Percentiles rank a stretch among this genome's conserved stretches.
phyloP scores from a whole-genome alignment of 2,888 invertebrate species.

The Escarpia spicata region DNA sequence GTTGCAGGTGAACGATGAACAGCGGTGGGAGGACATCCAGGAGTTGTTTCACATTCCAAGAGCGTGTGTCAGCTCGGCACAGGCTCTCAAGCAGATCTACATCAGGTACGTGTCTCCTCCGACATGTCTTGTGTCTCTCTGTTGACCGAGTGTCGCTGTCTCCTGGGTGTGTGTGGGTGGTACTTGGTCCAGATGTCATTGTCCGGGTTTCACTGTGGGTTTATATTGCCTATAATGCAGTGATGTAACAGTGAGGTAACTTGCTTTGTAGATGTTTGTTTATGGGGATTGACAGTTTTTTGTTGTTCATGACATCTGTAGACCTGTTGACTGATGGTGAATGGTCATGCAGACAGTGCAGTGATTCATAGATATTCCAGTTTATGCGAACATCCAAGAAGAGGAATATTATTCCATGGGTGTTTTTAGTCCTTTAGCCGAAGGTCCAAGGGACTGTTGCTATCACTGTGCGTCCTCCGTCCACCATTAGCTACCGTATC shows the following conservation, averaged over 20 bases:
- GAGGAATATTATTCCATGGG: not conserved
- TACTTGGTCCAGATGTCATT: not conserved
- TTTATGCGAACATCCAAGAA: not conserved
- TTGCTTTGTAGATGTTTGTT: not conserved
- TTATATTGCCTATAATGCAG: not conserved
- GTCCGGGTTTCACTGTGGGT: not conserved
- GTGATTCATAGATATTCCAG: not conserved
- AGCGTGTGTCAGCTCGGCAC: conserved; percentile 88
- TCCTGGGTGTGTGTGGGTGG: not conserved
- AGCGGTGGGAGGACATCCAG: conserved; percentile 86
- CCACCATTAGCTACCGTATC: no score
- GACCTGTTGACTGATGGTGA: not conserved
- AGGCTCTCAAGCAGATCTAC: conserved; percentile 85
- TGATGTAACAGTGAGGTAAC: not conserved
- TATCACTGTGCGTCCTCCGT: no score
- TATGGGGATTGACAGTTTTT: not conserved
- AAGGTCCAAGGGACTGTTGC: no score
- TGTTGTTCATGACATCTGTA: not conserved
- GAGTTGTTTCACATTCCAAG: conserved; percentile 72
- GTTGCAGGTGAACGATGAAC: conserved; percentile 83
- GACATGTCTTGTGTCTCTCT: not conserved
- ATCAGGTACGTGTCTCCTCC: conserved; percentile 70
- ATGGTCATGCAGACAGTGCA: not conserved
- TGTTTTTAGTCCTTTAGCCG: no score
- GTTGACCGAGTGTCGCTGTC: not conserved